Evolutionary conservation across 2,113 vertebrate genomes (phyloP), one percentile per base, ranked within the genome.

Genomic region (Phylloscopus whistleri): DNA sequence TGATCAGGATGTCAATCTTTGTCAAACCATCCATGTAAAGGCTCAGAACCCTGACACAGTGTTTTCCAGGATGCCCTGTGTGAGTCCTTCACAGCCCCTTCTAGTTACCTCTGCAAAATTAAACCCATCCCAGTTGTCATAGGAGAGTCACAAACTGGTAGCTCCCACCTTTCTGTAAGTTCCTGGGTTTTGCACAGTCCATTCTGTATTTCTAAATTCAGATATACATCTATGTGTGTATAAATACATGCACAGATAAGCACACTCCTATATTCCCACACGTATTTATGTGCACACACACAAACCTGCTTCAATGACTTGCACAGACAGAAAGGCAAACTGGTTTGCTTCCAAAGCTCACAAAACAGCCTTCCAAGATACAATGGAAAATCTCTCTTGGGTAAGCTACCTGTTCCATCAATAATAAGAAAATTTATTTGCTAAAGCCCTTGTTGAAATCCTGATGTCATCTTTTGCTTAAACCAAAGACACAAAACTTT

Each of bases 21-120:
- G 26, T 24, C 82, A 82, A 53, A 14, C 37, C 16, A 81, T 16
- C 59, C 37, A 5, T 0, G 23, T 1, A 53, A 67, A 44, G 68
- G 46, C 28, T 18, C 10, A 72, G 58, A 87, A 37, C 4, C 10
- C 2, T 0, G 17, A 16, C 39, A 53, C 0, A 9, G 15, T 0
- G 0, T 49, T 82, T 72, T 51, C 20, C 60, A 67, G 51, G 39
- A 51, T 6, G 35, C 20, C 48, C 28, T 48, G 22, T 24, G 37
- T 1, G 1, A 41, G 31, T 53, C 35, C 19, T 76, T 15, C 27
- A 11, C 4, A 68, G 68, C 19, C 30, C 24, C 33, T 73, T 26
- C 9, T 10, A 14, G 27, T 27, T 37, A 59, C 13, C 12, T 55
- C 39, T n/a, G 30, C 2, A 3, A 35, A 80, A 69, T n/a, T 7